These are phyloP conservation scores for Leptobrachium ailaonicum DNA, from an alignment of 2,113 vertebrate genomes.

Conservation along the genomic window DNA sequence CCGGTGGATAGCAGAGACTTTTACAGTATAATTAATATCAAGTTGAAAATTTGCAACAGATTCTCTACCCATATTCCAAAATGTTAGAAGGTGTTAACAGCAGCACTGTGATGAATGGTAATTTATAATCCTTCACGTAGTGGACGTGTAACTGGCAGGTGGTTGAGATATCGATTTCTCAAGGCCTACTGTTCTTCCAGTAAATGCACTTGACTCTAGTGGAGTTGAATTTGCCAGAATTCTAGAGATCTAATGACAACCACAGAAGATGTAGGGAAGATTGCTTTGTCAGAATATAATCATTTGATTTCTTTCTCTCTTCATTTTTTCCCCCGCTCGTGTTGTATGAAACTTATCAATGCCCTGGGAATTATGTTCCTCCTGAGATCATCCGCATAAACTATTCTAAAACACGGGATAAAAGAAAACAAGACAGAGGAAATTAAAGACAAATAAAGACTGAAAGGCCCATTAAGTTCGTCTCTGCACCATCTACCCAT, in stretches of 20 bases:
- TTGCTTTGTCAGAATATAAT: slow-evolving; percentile 83
- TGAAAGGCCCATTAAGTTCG: slow-evolving; percentile 45
- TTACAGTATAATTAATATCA: too few species aligned
- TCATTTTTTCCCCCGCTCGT: slow-evolving; percentile 31
- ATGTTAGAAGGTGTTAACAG: too few species aligned
- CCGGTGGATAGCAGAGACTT: too few species aligned
- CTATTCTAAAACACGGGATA: slow-evolving; percentile 33
- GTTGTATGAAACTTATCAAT: slow-evolving; percentile 77
- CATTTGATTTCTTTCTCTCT: slow-evolving; percentile 73
- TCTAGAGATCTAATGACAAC: too few species aligned
- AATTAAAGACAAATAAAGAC: slow-evolving; percentile 48
- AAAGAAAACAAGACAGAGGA: slow-evolving; percentile 36
- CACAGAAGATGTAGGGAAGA: slow-evolving; percentile 58
- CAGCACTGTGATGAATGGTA: too few species aligned
- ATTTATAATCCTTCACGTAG: too few species aligned
- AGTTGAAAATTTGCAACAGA: too few species aligned
- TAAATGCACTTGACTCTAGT: too few species aligned
- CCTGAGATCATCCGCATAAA: slow-evolving; percentile 62
- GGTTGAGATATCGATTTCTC: not conserved
- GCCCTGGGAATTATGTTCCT: slow-evolving; percentile 58
- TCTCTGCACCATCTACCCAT: slow-evolving; percentile 34
- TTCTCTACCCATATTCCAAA: too few species aligned
- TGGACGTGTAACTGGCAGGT: not conserved
- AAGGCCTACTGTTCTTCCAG: too few species aligned
- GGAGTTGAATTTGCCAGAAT: too few species aligned